A percentile compares a stretch with the other conserved stretches of the same genome.
Conservation (phyloP, 2,113 vertebrate species). For the human (Homo sapiens) region GRCh38 chr4:123996001-123996500, state of each 20-base stretch:
- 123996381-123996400: background rate
- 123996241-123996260: background rate
- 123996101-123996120: background rate
- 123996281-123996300: background rate
- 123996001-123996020: background rate
- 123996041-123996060: background rate
- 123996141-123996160: background rate
- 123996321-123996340: background rate
- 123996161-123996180: background rate
- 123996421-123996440: background rate
- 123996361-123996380: background rate
- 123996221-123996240: background rate
- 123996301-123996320: background rate
- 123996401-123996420: background rate
- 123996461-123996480: background rate
- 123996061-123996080: no score
- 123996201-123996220: background rate
- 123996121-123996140: no score
- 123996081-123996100: background rate
- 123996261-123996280: no score
- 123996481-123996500: background rate
- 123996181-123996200: background rate
- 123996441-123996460: background rate
- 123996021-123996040: background rate
- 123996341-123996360: background rate